A percentile compares a stretch with the other conserved stretches of the same genome.
Evolutionary conservation across 2,888 invertebrate species (phyloP).

Genomic region (Fragum fragum): DNA sequence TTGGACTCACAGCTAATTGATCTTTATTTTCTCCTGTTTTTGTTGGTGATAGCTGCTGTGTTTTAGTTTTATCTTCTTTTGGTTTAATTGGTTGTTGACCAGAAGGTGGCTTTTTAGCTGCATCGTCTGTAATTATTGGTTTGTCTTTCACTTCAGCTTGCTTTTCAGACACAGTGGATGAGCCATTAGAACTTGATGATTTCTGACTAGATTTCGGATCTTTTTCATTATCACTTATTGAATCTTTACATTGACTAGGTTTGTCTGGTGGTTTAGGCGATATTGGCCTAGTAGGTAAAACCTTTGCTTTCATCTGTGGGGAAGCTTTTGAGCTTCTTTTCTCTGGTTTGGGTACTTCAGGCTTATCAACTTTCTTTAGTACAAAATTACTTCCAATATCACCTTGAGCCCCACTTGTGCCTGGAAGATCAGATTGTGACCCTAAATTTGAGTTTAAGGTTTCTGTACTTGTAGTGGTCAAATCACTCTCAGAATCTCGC

Average conservation of each 20-base stretch:
- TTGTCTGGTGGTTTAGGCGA: slow-evolving; percentile 54
- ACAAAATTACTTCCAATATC: slow-evolving; percentile 52
- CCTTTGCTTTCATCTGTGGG: slow-evolving; percentile 68
- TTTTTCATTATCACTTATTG: slow-evolving; percentile 40
- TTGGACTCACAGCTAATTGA: slow-evolving; percentile 51
- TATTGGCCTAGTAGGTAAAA: slow-evolving; percentile 56
- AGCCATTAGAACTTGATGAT: slow-evolving; percentile 34
- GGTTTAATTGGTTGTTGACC: slow-evolving; percentile 4
- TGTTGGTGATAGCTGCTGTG: slow-evolving; percentile 42
- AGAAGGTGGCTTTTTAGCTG: slow-evolving; percentile 31
- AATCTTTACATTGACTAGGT: slow-evolving; percentile 29
- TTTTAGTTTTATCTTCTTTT: slow-evolving; percentile 24
- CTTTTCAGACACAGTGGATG: slow-evolving; percentile 11
- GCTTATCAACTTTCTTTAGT: slow-evolving; percentile 24
- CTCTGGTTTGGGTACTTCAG: slow-evolving; percentile 43
- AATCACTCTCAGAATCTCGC: slow-evolving; percentile 63
- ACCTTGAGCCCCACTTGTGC: slow-evolving; percentile 20
- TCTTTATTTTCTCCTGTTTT: slow-evolving; percentile 46
- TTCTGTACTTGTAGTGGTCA: slow-evolving; percentile 48
- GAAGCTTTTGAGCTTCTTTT: slow-evolving; percentile 61
- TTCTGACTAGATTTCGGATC: slow-evolving; percentile 42
- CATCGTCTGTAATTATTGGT: slow-evolving; percentile 9
- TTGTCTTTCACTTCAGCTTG: slow-evolving; percentile 5
- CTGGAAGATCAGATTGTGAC: slow-evolving; percentile 45
- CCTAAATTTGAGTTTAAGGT: slow-evolving; percentile 44